Conservation (phyloP, 2,888 invertebrate genomes). For the Spodoptera littoralis region DNA sequence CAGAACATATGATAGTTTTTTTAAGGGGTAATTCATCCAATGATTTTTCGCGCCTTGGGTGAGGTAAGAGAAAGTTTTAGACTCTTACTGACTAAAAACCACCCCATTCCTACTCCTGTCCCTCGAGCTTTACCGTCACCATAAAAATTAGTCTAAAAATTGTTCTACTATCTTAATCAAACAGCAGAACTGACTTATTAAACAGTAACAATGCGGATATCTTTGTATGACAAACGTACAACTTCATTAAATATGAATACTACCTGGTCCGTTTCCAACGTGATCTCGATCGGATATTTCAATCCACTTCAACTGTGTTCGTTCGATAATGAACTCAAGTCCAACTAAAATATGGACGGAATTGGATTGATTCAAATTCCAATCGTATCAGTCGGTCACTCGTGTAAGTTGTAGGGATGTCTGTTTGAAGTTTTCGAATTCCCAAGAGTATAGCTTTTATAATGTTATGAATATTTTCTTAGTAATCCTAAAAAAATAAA, state of each 20-base stretch:
- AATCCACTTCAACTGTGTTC: conserved; percentile 61
- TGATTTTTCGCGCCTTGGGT: too few relatives aligned
- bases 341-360: conserved; percentile 62
- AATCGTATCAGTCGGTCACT: conserved; percentile 60
- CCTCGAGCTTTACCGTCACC: too few relatives aligned
- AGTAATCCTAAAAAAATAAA: too few relatives aligned
- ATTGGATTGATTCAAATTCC: conserved; percentile 57
- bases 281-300: conserved; percentile 65
- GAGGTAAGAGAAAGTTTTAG: too few relatives aligned
- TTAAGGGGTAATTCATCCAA: too few relatives aligned
- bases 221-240: conserved; percentile 47
- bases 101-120: too few relatives aligned
- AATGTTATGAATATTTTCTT: too few relatives aligned
- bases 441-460: too few relatives aligned
- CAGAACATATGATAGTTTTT: too few relatives aligned
- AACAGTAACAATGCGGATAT: conserved; percentile 53
- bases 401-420: conserved; percentile 55
- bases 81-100: too few relatives aligned
- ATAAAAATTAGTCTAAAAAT: too few relatives aligned
- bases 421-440: conserved; percentile 28
- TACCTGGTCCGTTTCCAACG: conserved; percentile 67
- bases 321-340: conserved; percentile 63
- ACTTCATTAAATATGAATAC: conserved; percentile 69
- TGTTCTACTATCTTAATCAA: conserved; percentile 1
- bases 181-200: conserved; percentile 17